These are phyloP conservation scores for Chouioia cunea DNA, from an alignment of 2,888 invertebrate species.

Conservation along the genomic window DNA sequence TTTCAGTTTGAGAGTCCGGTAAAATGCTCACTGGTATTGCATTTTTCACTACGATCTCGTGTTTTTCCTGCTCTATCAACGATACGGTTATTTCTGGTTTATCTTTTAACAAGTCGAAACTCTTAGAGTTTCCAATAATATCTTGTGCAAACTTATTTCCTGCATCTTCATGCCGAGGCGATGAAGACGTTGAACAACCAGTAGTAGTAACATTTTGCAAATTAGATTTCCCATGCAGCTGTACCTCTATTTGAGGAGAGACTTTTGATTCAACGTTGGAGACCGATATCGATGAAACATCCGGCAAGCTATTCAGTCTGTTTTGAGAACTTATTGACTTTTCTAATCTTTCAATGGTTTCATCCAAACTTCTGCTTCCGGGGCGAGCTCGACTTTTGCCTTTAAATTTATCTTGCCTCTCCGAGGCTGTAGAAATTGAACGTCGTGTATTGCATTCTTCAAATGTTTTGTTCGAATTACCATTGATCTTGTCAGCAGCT, in stretches of 20 bases:
- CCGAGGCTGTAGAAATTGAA: background rate
- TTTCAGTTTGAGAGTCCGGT: slow-evolving; percentile 59
- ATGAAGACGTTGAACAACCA: background rate
- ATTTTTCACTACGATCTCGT: slow-evolving; percentile 41
- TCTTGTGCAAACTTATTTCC: slow-evolving; percentile 44
- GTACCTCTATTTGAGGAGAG: background rate
- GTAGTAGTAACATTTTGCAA: too few relatives aligned
- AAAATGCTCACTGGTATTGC: slow-evolving; percentile 53
- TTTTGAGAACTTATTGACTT: slow-evolving; percentile 36
- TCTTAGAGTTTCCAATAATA: slow-evolving; percentile 58
- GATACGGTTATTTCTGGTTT: slow-evolving; percentile 64
- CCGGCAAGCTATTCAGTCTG: slow-evolving; percentile 1
- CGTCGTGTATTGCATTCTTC: slow-evolving; percentile 13
- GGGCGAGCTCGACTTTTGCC: slow-evolving; percentile 13
- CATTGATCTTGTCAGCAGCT: background rate
- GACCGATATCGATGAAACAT: background rate
- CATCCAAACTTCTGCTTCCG: slow-evolving; percentile 39
- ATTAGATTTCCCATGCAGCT: background rate
- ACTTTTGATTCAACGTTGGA: background rate
- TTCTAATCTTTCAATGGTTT: slow-evolving; percentile 43
- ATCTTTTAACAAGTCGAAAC: slow-evolving; percentile 61
- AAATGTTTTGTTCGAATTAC: background rate
- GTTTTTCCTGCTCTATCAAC: slow-evolving; percentile 50
- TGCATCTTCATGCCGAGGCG: background rate
- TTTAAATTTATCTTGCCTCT: slow-evolving; percentile 20